phyloP scores from a whole-genome alignment of 2,888 invertebrate species.

The Pristionchus entomophagus region DNA sequence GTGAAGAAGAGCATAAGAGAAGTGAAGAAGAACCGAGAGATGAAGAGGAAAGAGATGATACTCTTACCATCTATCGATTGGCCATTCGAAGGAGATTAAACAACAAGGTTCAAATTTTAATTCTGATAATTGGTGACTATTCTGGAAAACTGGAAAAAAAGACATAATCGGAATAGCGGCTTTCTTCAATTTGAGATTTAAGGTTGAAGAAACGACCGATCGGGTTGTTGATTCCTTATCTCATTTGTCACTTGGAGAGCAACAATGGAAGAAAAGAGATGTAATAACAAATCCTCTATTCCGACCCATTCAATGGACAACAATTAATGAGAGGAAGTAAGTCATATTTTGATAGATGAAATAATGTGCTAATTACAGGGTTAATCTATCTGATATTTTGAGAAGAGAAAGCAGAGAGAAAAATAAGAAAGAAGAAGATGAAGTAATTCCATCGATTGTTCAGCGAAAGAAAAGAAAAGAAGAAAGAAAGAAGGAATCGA shows the following conservation, averaged over 20 bases:
- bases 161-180: not conserved
- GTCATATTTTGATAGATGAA: not conserved
- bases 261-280: not conserved
- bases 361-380: not conserved
- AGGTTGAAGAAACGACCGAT: not conserved
- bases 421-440: not conserved
- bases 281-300: not conserved
- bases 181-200: not conserved
- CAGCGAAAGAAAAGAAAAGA: too few species aligned
- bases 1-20: conserved; percentile 32
- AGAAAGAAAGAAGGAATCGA: not conserved
- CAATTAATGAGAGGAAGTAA: not conserved
- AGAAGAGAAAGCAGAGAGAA: too few species aligned
- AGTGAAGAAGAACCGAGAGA: conserved; percentile 40
- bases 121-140: too few species aligned
- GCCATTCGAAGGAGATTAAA: conserved; percentile 18
- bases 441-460: not conserved
- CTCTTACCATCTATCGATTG: not conserved
- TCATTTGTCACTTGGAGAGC: not conserved
- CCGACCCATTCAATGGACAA: not conserved
- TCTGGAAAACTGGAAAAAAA: too few species aligned
- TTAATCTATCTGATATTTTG: not conserved
- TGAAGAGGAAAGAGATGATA: not conserved
- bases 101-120: conserved; percentile 1
- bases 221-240: not conserved